Conservation (phyloP, 2,888 invertebrate species). For the Neuroscelio doddi region DNA sequence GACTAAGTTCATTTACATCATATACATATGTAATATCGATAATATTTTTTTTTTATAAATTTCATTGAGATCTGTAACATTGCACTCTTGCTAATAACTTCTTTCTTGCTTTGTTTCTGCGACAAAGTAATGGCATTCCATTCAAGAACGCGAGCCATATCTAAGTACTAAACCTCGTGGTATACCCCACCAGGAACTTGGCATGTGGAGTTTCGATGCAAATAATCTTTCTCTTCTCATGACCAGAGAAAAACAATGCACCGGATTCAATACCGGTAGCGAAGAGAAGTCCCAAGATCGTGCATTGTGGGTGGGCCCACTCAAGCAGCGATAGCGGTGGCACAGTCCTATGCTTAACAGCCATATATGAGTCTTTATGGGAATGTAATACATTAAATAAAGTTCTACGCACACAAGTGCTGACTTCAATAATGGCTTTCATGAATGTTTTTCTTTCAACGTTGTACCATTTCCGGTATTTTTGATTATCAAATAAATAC, state of each 20-base stretch:
- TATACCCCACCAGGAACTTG: conserved; percentile 6
- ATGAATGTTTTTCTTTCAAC: conserved; percentile 14
- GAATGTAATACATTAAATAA: conserved; percentile 64
- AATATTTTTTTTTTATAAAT: too few relatives aligned
- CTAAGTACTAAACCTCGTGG: neutral
- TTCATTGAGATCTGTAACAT: too few relatives aligned
- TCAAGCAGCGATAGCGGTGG: conserved; percentile 57
- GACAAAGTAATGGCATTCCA: neutral
- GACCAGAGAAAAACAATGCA: conserved; percentile 70
- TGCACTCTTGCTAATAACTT: too few relatives aligned
- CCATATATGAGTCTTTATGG: conserved; percentile 61
- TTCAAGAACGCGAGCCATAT: conserved; percentile 3
- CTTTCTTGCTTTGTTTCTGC: too few relatives aligned
- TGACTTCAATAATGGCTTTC: conserved; percentile 35
- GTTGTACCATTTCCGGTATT: too few relatives aligned
- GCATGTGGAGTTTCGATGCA: conserved; percentile 56
- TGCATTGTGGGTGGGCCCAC: conserved; percentile 71
- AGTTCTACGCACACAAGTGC: conserved; percentile 58
- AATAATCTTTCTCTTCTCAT: conserved; percentile 67
- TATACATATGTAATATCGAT: too few relatives aligned
- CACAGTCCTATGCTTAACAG: conserved; percentile 56
- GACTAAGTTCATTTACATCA: too few relatives aligned
- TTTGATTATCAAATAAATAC: too few relatives aligned
- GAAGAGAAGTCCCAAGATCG: conserved; percentile 62
- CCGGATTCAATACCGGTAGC: conserved; percentile 72